Base-by-base conservation (phyloP, 2,113 vertebrate species). In the Poeciliopsis retropinna region DNA sequence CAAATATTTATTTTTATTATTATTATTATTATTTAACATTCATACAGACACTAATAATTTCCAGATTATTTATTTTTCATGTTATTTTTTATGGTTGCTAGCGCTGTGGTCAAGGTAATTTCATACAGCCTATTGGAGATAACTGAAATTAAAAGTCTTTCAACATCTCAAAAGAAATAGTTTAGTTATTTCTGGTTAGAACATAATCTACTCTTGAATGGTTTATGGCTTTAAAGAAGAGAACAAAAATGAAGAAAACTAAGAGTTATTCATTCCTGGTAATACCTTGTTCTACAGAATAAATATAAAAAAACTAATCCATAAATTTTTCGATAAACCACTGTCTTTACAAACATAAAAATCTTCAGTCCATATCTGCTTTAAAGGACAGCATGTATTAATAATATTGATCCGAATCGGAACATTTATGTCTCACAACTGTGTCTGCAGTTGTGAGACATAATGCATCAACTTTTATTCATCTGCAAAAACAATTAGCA, bases 401-500 rank as follows among this genome's bases (percentile, higher is more conserved):
- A 54, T 39, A 32, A 65, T 68, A 67, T 29, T 70, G 44, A 80
- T 75, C 60, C 44, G 60, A 81, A 72, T 61, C 31, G 11, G 60
- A 57, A 65, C 34, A 70, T 9, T 80, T 61, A 34, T 29, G 0
- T 44, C 64, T 31, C 30, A 67, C 29, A 76, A 78, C 39, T 17
- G 71, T 57, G 74, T 34, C 70, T 34, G 78, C 78, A n/a, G n/a
- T n/a, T n/a, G n/a, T n/a, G n/a, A n/a, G n/a, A n/a, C n/a, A 81
- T 71, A 66, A 71, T 31, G 39, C 41, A 54, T 74, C 82, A 73
- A 73, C 79, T 85, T 41, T 31, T 77, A 79, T 64, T 84, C 28
- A 11, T 85, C 82, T 90, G 90, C 85, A 83, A 85, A 92, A 90
- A 79, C 85, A 75, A 84, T 89, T 89, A 91, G 82, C 87, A 91